A percentile compares a stretch with the other conserved stretches of the same genome.
Conservation (phyloP, 2,113 vertebrate genomes). For the Ivindomyrus marchei region DNA sequence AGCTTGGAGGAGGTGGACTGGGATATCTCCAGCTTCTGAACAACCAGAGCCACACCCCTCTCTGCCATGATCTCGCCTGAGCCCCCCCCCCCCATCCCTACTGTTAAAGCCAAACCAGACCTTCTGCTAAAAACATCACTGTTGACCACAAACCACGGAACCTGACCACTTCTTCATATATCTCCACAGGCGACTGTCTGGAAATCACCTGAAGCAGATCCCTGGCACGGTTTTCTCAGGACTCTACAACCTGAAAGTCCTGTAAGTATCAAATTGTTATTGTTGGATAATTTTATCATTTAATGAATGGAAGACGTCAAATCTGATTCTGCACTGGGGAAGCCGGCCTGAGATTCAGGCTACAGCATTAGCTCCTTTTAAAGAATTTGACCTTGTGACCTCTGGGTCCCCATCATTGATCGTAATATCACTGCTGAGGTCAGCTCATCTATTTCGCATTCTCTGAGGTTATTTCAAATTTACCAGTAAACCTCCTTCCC, state of each 20-base stretch:
- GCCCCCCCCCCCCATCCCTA: neutral
- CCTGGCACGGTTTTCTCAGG: constrained; percentile 75
- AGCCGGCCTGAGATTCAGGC: neutral
- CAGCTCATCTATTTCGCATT: neutral
- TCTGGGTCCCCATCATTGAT: neutral
- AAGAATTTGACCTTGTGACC: neutral
- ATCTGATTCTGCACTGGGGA: neutral
- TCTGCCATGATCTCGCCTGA: neutral
- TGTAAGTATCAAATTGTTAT: constrained; percentile 70
- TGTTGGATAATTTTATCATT: neutral
- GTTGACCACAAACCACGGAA: constrained; percentile 24
- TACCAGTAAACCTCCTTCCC: neutral
- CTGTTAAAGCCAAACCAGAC: neutral
- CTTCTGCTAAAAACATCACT: constrained; percentile 31
- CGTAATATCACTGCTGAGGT: neutral
- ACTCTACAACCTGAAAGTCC: constrained; percentile 84
- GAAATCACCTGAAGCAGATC: constrained; percentile 85
- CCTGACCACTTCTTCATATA: constrained; percentile 30
- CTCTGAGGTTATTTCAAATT: neutral
- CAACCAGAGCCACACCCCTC: neutral
- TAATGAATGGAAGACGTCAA: neutral
- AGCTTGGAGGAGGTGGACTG: neutral
- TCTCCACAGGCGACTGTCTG: constrained; percentile 78
- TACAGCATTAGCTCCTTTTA: neutral
- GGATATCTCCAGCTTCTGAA: constrained; percentile 18